Base-by-base conservation (phyloP, 2,113 vertebrate genomes). In the Periophthalmodon schlosseri region DNA sequence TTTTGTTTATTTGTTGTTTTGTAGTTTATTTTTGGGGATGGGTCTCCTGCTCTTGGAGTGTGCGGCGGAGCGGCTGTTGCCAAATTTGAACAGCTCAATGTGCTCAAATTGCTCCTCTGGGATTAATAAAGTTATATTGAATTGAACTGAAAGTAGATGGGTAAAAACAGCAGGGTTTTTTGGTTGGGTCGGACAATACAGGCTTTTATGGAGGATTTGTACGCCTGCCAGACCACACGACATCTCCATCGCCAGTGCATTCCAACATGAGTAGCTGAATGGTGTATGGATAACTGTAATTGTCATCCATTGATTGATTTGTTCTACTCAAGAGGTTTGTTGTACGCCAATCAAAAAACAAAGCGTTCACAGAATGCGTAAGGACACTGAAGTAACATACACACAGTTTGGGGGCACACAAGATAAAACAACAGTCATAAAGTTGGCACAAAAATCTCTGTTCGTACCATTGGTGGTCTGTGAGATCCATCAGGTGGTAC, bases 1-100 rank as follows among this genome's bases (percentile, higher is more conserved):
- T 65, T 74, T 74, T 54, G 74, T 50, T 84, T 79, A 84, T 84
- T 89, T 90, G 85, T 91, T 91, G 86, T 86, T 88, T 58, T 90
- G 83, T 84, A 88, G 79, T 91, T 88, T 90, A 81, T 84, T 87
- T 63, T 88, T 74, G 67, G 57, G 74, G 80, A 66, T 10, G 78
- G 82, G 36, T 74, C 82, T 76, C 76, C 86, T 34, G 66, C 73
- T 79, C 76, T 75, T 77, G 75, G 79, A 76, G 78, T 84, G 80
- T 50, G 68, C 24, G 47, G 76, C 54, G 10, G 69, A 28, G 49
- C 61, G 66, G 69, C 7, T 21, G 70, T 58, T 60, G 81, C 64
- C 74, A 79, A 79, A 82, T 49, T 69, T 44, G 6, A 44, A 44
- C 39, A 44, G 39, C 39, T 44, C 39, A 44, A 44, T 44, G 39